Evolutionary conservation across 1,140 invertebrate genomes (phyloP).

Genomic region (Leptopilina clavipes): DNA sequence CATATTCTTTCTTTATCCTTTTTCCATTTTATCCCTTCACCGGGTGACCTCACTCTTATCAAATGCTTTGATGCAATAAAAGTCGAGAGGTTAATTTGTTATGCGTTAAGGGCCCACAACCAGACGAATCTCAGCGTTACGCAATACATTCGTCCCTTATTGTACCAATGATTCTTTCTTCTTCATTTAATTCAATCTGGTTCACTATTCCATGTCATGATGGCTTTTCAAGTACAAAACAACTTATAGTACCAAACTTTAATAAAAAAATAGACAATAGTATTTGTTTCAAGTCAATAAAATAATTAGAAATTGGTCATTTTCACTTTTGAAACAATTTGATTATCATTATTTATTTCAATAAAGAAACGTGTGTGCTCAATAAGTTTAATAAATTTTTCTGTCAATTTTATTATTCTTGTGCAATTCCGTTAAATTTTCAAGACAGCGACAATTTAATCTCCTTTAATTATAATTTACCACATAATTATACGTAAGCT

Average conservation of each 20-base stretch:
- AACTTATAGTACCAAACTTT: not conserved
- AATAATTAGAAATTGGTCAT: no score
- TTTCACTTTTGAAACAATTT: no score
- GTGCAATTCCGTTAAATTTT: not conserved
- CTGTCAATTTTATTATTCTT: not conserved
- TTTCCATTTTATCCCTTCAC: slow-evolving; percentile 41
- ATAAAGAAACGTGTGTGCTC: no score
- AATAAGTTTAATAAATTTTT: no score
- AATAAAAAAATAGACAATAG: no score
- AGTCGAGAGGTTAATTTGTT: slow-evolving; percentile 60
- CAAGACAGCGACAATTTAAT: not conserved
- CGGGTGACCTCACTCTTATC: slow-evolving; percentile 65
- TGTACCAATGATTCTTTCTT: slow-evolving; percentile 45
- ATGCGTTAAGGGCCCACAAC: slow-evolving; percentile 45
- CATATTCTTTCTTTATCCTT: not conserved
- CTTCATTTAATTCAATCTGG: slow-evolving; percentile 47
- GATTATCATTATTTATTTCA: no score
- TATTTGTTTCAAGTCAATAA: no score
- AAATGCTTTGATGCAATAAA: slow-evolving; percentile 64
- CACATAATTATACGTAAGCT: not conserved
- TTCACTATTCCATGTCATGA: slow-evolving; percentile 33
- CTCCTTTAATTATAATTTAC: slow-evolving; percentile 2
- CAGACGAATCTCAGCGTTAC: slow-evolving; percentile 38
- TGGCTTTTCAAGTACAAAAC: not conserved
- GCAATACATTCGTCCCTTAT: slow-evolving; percentile 34